Conservation (phyloP, 1,140 invertebrate species). For the Phocides pigmalion region DNA sequence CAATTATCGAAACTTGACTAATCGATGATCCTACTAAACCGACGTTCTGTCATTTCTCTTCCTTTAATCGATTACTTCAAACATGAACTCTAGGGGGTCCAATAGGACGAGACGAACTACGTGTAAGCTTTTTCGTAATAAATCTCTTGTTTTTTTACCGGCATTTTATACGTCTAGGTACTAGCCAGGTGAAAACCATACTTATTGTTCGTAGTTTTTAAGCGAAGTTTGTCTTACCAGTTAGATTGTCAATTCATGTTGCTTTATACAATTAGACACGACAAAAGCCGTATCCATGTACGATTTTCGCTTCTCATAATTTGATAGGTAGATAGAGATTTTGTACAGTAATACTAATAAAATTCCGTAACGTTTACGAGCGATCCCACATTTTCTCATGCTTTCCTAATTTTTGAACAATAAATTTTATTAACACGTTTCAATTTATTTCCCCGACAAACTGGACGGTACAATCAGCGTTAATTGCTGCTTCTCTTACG, state of each 20-base stretch:
- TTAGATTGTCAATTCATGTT: conserved; percentile 29
- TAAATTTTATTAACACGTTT: conserved; percentile 80
- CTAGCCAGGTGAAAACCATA: conserved; percentile 19
- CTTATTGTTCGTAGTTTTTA: conserved; percentile 31
- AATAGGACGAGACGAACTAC: conserved; percentile 52
- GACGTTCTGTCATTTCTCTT: conserved; percentile 82
- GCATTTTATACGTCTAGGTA: conserved; percentile 17
- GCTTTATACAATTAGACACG: conserved; percentile 52
- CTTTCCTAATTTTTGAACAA: conserved; percentile 69
- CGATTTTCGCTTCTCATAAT: conserved; percentile 51
- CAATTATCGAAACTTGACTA: conserved; percentile 80
- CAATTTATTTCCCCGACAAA: conserved; percentile 65
- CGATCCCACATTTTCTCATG: conserved; percentile 60
- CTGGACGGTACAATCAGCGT: conserved; percentile 64
- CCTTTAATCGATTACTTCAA: conserved; percentile 80
- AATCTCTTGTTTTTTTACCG: conserved; percentile 60
- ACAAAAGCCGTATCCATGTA: conserved; percentile 53
- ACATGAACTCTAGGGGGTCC: conserved; percentile 76
- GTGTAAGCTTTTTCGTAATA: conserved; percentile 62
- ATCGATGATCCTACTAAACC: conserved; percentile 69
- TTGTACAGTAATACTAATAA: conserved; percentile 56
- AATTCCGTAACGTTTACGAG: conserved; percentile 58
- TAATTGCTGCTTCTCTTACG: conserved; percentile 78
- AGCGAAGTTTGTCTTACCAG: conserved; percentile 24
- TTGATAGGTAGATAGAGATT: conserved; percentile 52